Base-by-base conservation (phyloP, 2,113 vertebrate species). In the Melanerpes aurifrons region DNA sequence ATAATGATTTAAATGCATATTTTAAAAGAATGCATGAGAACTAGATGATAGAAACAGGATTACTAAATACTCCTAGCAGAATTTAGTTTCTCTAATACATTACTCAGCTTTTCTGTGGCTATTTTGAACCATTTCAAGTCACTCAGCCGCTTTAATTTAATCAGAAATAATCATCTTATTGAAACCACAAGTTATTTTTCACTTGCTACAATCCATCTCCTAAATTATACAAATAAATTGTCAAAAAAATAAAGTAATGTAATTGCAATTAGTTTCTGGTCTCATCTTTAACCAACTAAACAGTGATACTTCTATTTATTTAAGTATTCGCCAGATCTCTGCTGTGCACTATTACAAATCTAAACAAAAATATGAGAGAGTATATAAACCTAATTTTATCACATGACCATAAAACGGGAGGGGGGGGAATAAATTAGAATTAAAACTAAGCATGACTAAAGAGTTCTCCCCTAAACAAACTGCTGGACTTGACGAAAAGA, bases 61-160 rank as follows among this genome's bases (percentile, higher is more conserved):
- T 90, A 87, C 35, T 90, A 90, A 88, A 53, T 31, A 79, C n/a
- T 69, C 28, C 47, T 68, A 71, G 31, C 37, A 78, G 17, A 84
- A 86, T 62, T 85, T 66, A 66, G 67, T 92, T 92, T 69, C 72
- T 87, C 35, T 70, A 96, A 86, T n/a, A 40, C 5, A 58, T 58
- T 75, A 53, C 17, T 18, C 43, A 58, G 50, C 45, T 72, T 73
- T 93, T 82, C 63, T 58, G 43, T 2, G 5, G 63, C 37, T 68
- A 64, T 47, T 76, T 47, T 25, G 57, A 87, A 66, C 5, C 40
- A 76, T 50, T 73, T 91, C 31, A 87, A 91, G 40, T 25, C 40
- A 19, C 66, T 73, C 31, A 82, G 18, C 43, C 54, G 32, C 28
- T 85, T 75, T 75, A 69, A 45, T 62, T 68, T 56, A 70, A 62